phyloP scores from a whole-genome alignment of 1,140 invertebrate species.

The Drosophila pallidifrons region DNA sequence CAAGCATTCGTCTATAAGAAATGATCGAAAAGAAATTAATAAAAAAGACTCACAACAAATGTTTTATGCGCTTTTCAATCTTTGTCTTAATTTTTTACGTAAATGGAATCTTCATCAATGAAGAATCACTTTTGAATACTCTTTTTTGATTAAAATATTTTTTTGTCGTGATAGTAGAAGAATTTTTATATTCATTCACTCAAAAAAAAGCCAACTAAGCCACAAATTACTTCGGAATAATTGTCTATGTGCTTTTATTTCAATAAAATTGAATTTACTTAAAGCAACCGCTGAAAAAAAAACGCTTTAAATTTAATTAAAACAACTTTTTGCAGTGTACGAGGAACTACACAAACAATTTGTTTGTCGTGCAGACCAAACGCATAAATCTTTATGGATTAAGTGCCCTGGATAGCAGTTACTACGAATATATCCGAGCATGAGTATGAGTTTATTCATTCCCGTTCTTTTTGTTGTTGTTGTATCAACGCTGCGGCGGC shows the following conservation, averaged over 20 bases:
- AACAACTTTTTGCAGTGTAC: constrained; percentile 58
- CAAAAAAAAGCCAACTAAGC: no score
- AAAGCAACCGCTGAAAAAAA: constrained; percentile 13
- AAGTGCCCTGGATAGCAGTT: constrained; percentile 52
- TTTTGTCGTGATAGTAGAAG: no score
- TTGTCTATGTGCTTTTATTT: neutral
- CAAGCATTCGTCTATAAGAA: no score
- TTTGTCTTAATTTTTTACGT: no score
- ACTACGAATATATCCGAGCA: neutral
- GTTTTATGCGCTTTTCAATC: no score
- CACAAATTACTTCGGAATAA: neutral
- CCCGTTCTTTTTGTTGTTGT: neutral
- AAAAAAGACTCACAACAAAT: no score
- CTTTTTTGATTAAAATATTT: no score
- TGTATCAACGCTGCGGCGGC: constrained; percentile 11
- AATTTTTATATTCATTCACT: no score
- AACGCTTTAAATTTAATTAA: constrained; percentile 65
- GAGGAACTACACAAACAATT: constrained; percentile 40
- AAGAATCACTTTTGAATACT: no score
- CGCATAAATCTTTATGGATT: constrained; percentile 80
- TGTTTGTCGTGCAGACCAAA: constrained; percentile 53
- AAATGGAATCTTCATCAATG: no score
- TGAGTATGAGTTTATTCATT: neutral
- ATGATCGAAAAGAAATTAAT: no score
- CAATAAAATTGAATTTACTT: neutral